A percentile compares a stretch with the other conserved stretches of the same genome.
Conservation (phyloP, 2,113 vertebrate species). For the Podarcis muralis region DNA sequence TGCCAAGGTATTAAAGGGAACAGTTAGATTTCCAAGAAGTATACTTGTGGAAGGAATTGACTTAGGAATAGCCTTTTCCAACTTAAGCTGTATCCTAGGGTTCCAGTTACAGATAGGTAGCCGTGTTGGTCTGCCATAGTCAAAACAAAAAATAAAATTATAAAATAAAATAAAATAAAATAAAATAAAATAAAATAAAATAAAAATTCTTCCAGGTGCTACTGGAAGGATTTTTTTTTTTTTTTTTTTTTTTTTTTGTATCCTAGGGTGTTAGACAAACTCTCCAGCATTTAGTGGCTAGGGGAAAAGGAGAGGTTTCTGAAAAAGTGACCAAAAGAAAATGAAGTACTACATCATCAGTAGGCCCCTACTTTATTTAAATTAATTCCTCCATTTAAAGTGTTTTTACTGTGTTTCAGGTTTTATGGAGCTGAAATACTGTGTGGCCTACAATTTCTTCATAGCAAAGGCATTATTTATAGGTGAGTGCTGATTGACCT, state of each 20-base stretch:
- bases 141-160: no score
- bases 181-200: no score
- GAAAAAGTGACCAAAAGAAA: background rate
- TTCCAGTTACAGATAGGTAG: no score
- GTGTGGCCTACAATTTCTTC: conserved; percentile 95
- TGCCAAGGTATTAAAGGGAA: background rate
- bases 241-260: no score
- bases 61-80: background rate
- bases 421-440: conserved; percentile 96
- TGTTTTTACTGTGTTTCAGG: conserved; percentile 74
- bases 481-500: conserved; percentile 78
- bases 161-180: no score
- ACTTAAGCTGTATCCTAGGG: background rate
- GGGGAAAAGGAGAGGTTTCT: background rate
- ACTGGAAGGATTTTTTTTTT: no score
- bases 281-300: background rate
- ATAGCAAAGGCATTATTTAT: conserved; percentile 95
- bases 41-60: background rate
- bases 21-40: background rate
- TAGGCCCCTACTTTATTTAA: background rate
- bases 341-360: background rate
- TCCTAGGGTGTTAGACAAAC: background rate
- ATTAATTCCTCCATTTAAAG: background rate
- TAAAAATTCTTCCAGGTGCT: no score
- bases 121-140: no score